Evolutionary conservation across 2,797 vertebrate genomes (phyloP), one percentile per base, ranked within the genome.

Genomic region (Stomatorhinus walkeri): DNA sequence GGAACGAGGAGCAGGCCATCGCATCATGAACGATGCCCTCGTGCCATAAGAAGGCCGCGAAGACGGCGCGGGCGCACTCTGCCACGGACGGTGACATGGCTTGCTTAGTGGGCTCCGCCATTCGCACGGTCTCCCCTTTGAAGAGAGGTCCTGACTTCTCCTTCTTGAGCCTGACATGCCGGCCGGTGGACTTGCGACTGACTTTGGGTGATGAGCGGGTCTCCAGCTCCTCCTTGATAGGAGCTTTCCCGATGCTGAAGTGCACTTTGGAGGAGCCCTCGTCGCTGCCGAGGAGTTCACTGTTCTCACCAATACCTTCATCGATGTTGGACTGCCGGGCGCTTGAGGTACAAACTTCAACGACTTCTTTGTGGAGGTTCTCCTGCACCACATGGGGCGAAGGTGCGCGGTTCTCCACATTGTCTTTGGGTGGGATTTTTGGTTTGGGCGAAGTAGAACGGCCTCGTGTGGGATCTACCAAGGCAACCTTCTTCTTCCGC

Each of bases 1-100:
- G 94, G 93, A 99, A 99, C n/a, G 98, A 99, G 6, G 98, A 99
- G 93, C 98, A 99, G 59, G 98, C 98, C 98, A 99, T 99, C 84
- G 98, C 98, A 88, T 99, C 98, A 2, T 99, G 98, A 54, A 99
- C 98, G 88, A 99, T 99, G 89, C 98, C 98, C 91, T 99, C 98
- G 2, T 99, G 98, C 98, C 98, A 99, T 56, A 99, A 94, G 92
- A 99, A 99, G 0, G 98, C 97, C 0, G 98, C 98, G 76, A 99
- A 99, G 59, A 99, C 98, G 0, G 98, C 97, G 49, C 98, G 95
- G 28, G 98, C 95, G 89, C 98, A 99, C 93, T 99, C 98, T 0
- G 98, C 98, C 56, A 99, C 98, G 0, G 98, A 99, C 0, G 98
- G 98, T 0, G 98, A 99, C 98, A 99, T 99, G 68, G 98, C 98